Percentiles rank a stretch among this genome's conserved stretches.
These are phyloP conservation scores for Channa striata DNA, from an alignment of 2,797 vertebrate species.

Conservation along the genomic window DNA sequence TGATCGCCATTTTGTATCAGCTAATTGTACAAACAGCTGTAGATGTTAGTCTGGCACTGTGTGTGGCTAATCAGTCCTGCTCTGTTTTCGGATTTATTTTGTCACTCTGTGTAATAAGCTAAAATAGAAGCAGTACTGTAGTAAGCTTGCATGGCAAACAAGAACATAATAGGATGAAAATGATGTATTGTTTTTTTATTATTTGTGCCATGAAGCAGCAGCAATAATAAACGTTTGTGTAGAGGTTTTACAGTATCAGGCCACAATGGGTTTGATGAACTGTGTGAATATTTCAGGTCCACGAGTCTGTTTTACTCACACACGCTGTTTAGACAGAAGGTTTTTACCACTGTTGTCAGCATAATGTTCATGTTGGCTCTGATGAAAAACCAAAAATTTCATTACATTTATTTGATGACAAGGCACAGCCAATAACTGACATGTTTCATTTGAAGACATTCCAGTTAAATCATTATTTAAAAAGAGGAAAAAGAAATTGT, in stretches of 20 bases:
- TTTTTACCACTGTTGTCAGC: constrained; percentile 56
- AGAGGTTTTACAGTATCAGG: constrained; percentile 56
- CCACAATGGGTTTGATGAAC: constrained; percentile 34
- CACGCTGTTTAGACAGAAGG: constrained; percentile 8
- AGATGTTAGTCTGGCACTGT: constrained; percentile 82
- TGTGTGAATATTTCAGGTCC: constrained; percentile 43
- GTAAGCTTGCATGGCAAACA: constrained; percentile 89
- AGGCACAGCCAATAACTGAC: constrained; percentile 44
- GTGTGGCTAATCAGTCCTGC: constrained; percentile 65
- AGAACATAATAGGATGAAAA: constrained; percentile 68
- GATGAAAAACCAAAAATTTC: constrained; percentile 59
- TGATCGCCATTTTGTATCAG: constrained; percentile 83
- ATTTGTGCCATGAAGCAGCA: constrained; percentile 91
- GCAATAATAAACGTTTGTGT: constrained; percentile 86
- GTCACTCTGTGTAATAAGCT: constrained; percentile 76
- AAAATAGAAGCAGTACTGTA: constrained; percentile 81
- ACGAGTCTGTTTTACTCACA: constrained; percentile 4
- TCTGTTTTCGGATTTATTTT: constrained; percentile 50
- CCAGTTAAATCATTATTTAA: constrained; percentile 41
- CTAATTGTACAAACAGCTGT: constrained; percentile 87
- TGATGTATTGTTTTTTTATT: constrained; percentile 83
- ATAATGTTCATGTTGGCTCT: constrained; percentile 44
- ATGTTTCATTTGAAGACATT: constrained; percentile 53
- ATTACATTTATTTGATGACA: neutral
- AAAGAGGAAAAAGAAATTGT: constrained; percentile 41